phyloP scores from a whole-genome alignment of 2,113 vertebrate genomes.

The Centropristis striata region DNA sequence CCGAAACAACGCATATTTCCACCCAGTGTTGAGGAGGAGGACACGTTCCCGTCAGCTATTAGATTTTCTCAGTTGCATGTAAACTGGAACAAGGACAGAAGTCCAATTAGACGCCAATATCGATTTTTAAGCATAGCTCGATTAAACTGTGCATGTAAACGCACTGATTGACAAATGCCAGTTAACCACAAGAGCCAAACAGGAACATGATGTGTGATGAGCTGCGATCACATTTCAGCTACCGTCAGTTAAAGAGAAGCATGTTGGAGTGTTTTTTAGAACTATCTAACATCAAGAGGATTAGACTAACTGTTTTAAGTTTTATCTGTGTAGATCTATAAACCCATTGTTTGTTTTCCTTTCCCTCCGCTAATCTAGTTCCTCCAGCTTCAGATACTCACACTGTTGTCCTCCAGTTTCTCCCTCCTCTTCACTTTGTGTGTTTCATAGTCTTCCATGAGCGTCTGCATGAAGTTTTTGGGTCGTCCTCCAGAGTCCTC shows the following conservation, averaged over 20 bases:
- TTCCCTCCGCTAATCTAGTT: neutral
- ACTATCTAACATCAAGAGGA: neutral
- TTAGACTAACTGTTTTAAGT: neutral
- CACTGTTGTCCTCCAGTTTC: conserved; percentile 94
- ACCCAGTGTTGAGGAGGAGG: too few species aligned
- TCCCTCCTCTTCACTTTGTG: conserved; percentile 97
- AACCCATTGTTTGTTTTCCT: too few species aligned
- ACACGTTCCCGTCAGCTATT: too few species aligned
- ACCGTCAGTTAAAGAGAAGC: conserved; percentile 6
- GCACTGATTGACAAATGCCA: neutral
- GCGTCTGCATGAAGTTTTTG: conserved; percentile 98
- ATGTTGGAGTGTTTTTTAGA: too few species aligned
- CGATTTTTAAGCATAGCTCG: too few species aligned
- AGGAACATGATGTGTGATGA: neutral
- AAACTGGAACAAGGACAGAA: too few species aligned
- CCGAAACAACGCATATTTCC: too few species aligned
- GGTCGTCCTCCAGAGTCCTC: conserved; percentile 92
- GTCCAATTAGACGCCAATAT: too few species aligned
- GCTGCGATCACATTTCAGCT: neutral
- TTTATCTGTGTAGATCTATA: neutral
- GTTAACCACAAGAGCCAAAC: neutral
- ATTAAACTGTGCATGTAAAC: too few species aligned
- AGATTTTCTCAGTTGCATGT: too few species aligned
- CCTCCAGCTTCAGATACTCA: conserved; percentile 83
- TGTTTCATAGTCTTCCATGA: conserved; percentile 97